Percentiles rank a stretch among this genome's conserved stretches.
Evolutionary conservation across 1,140 invertebrate genomes (phyloP).

Genomic region (Ridgeia piscesae): DNA sequence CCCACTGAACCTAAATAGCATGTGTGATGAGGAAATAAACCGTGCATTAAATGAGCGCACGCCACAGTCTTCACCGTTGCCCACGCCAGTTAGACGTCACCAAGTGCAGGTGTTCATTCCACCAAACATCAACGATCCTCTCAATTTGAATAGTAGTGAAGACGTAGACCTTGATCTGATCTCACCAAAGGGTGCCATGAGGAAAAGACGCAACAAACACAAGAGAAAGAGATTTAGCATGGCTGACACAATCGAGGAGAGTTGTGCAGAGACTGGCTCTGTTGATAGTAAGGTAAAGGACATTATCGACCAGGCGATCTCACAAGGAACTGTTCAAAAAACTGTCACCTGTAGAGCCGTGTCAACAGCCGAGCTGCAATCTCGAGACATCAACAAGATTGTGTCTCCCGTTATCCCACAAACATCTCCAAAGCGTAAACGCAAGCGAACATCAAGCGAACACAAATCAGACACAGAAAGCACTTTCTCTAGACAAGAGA

Average conservation of each 20-base stretch:
- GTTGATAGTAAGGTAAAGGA: slow-evolving; percentile 12
- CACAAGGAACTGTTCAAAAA: not conserved
- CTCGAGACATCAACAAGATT: slow-evolving; percentile 71
- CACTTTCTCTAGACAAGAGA: slow-evolving; percentile 31
- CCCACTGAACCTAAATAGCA: slow-evolving; percentile 89
- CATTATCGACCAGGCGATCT: not conserved
- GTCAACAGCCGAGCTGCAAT: not conserved
- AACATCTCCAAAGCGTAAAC: not conserved
- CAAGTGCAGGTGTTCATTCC: slow-evolving; percentile 90
- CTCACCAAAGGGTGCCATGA: slow-evolving; percentile 50
- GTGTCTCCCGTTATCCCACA: slow-evolving; percentile 84
- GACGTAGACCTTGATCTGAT: slow-evolving; percentile 68
- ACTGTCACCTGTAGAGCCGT: not conserved
- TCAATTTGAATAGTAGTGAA: slow-evolving; percentile 76
- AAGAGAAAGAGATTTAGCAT: slow-evolving; percentile 48
- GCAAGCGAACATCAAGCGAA: slow-evolving; percentile 4
- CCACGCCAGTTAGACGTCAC: slow-evolving; percentile 79
- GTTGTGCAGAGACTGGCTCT: slow-evolving; percentile 26
- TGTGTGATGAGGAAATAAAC: slow-evolving; percentile 82
- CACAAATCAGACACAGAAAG: not conserved
- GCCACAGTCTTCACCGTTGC: slow-evolving; percentile 82
- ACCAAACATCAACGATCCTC: slow-evolving; percentile 85
- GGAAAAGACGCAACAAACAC: slow-evolving; percentile 65
- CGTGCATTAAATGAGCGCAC: slow-evolving; percentile 79
- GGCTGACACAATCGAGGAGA: slow-evolving; percentile 13